phyloP scores from a whole-genome alignment of 2,888 invertebrate genomes.

The Ichneumoninae sp. region DNA sequence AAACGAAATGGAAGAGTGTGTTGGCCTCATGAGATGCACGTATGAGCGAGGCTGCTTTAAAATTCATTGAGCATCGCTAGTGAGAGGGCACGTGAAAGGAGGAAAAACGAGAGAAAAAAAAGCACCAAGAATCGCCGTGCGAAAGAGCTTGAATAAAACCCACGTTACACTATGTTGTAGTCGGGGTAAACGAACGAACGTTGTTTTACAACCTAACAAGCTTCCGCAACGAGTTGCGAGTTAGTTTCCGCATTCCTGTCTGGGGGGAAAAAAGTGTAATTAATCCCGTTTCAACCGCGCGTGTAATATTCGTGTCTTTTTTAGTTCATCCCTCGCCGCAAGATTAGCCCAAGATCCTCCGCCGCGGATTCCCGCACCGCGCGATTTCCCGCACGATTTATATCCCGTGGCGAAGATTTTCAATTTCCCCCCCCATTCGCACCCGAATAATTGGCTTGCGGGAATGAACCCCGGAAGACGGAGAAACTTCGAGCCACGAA shows the following conservation, averaged over 20 bases:
- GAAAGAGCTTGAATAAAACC: conserved; percentile 25
- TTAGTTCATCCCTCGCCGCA: not conserved
- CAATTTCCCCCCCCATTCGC: conserved; percentile 48
- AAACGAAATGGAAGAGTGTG: not conserved
- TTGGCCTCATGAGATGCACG: conserved; percentile 15
- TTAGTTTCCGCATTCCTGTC: conserved; percentile 15
- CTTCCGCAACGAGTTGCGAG: conserved; percentile 11
- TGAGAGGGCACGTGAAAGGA: conserved; percentile 3
- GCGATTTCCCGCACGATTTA: conserved; percentile 43
- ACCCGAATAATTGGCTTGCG: conserved; percentile 53
- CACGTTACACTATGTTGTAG: not conserved
- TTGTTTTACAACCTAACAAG: conserved; percentile 3
- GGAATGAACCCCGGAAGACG: conserved; percentile 29
- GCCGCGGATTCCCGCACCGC: not conserved
- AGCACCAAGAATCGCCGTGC: not conserved
- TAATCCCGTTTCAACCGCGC: conserved; percentile 41
- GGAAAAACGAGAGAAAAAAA: not conserved
- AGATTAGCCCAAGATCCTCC: not conserved
- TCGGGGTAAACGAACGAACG: conserved; percentile 15
- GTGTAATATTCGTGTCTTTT: conserved; percentile 42
- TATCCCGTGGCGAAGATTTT: conserved; percentile 26
- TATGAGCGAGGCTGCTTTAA: conserved; percentile 38
- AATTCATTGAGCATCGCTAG: conserved; percentile 47
- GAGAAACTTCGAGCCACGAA: conserved; percentile 26
- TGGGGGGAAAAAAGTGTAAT: conserved; percentile 33